Evolutionary conservation across 2,113 vertebrate genomes (phyloP), one percentile per base, ranked within the genome.

Genomic region (Amphilophus citrinellus): DNA sequence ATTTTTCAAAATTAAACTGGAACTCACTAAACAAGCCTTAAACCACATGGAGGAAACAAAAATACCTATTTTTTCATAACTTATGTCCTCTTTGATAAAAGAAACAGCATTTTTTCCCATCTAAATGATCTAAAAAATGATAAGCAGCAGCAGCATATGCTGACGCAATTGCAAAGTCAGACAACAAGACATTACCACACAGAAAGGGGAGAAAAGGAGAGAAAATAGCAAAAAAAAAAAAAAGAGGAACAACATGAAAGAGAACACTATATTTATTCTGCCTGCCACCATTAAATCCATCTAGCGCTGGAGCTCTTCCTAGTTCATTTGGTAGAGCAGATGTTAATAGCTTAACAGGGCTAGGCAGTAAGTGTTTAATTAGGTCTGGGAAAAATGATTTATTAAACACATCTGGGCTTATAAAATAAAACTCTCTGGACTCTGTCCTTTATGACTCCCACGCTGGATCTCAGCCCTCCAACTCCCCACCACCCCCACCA

Each of bases 341-440:
- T 93, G 94, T 93, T 93, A 94, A 94, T 93, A 88, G 80, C 90
- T 86, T 90, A 88, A 93, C 86, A 60, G 87, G 80, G 88, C 88
- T 71, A 77, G 82, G 90, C 88, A 92, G 86, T 92, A 88, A 91
- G 90, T 92, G 88, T 94, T 93, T 94, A 93, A 93, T 94, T 90
- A 86, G 85, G 87, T 93, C 83, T 91, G 76, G 76, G 35, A 24
- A 89, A 92, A 92, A 91, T 92, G 84, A 93, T 95, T 93, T 90
- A 95, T 94, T 91, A 79, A 90, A 84, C 88, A 93, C 94, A 95
- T 94, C 91, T 91, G 92, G 90, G 84, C 61, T 75, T 77, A 85
- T 93, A 93, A 94, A 95, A 92, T 75, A 91, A 65, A 39, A 17
- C 84, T 91, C 87, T 78, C 84, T 83, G 86, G 85, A 83, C 85